phyloP scores from a whole-genome alignment of 2,113 vertebrate species.

The Perca schrenkii region DNA sequence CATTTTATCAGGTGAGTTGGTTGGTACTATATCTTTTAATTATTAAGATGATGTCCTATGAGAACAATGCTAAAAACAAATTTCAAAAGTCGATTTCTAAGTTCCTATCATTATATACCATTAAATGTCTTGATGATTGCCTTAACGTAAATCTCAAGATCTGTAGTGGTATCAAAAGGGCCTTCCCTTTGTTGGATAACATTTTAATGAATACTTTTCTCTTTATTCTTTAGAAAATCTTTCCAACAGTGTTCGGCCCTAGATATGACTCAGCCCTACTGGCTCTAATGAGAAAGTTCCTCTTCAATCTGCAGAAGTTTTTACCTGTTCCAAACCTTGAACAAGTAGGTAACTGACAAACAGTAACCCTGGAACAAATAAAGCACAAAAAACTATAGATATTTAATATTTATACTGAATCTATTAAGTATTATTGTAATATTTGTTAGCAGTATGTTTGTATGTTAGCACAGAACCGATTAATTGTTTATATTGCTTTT shows the following conservation, averaged over 20 bases:
- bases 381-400: not conserved
- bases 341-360: slow-evolving; percentile 34
- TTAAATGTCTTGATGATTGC: not conserved
- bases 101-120: not conserved
- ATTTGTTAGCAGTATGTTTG: not conserved
- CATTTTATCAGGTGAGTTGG: slow-evolving; percentile 59
- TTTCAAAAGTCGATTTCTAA: not conserved
- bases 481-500: not conserved
- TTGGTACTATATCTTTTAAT: not conserved
- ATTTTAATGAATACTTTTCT: not conserved
- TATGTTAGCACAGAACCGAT: not conserved
- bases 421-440: not conserved
- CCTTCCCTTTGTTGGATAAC: not conserved
- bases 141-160: not conserved
- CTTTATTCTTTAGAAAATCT: slow-evolving; percentile 63
- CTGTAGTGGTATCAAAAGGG: not conserved
- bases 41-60: not conserved
- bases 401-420: not conserved
- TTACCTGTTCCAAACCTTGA: slow-evolving; percentile 53
- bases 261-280: slow-evolving; percentile 75
- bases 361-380: not conserved
- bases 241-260: slow-evolving; percentile 77
- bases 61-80: not conserved
- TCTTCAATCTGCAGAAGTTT: slow-evolving; percentile 73
- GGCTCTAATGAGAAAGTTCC: slow-evolving; percentile 78